Percentiles rank a stretch among this genome's conserved stretches.
phyloP scores from a whole-genome alignment of 2,888 invertebrate species.

The Bursaphelenchus okinawaensis region DNA sequence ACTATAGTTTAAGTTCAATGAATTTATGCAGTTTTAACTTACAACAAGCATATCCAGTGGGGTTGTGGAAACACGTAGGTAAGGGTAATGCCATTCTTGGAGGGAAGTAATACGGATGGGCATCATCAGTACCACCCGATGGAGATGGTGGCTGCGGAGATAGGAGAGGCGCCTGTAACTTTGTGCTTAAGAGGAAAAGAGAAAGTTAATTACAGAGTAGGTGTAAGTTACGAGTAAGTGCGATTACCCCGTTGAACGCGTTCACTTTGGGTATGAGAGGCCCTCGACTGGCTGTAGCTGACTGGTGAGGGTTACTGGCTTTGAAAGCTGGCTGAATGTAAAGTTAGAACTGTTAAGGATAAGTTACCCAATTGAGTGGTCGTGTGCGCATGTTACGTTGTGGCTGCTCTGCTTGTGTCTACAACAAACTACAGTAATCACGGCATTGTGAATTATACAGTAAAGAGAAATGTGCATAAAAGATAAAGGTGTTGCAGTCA shows the following conservation, averaged over 20 bases:
- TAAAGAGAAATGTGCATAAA: too few species aligned
- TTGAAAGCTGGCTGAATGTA: not conserved
- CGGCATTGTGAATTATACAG: not conserved
- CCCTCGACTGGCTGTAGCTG: not conserved
- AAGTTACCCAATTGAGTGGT: not conserved
- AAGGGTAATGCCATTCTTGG: slow-evolving; percentile 32
- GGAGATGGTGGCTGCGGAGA: too few species aligned
- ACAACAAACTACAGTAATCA: too few species aligned
- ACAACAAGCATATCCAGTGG: slow-evolving; percentile 35
- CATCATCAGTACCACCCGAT: slow-evolving; percentile 7
- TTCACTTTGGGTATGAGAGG: too few species aligned
- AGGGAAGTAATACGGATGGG: slow-evolving; percentile 34
- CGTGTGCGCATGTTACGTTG: not conserved
- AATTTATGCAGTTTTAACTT: slow-evolving; percentile 18
- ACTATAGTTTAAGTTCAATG: slow-evolving; percentile 1
- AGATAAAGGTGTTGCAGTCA: too few species aligned
- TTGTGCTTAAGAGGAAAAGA: too few species aligned
- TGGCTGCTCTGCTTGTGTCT: not conserved
- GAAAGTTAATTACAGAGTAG: too few species aligned
- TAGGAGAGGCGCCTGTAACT: too few species aligned
- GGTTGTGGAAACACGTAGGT: slow-evolving; percentile 35
- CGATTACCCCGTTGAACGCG: too few species aligned
- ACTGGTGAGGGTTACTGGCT: not conserved
- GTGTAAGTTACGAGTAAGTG: too few species aligned
- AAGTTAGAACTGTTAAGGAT: not conserved